Base-by-base conservation (phyloP, 1,140 invertebrate genomes). In the Dryas iulia region DNA sequence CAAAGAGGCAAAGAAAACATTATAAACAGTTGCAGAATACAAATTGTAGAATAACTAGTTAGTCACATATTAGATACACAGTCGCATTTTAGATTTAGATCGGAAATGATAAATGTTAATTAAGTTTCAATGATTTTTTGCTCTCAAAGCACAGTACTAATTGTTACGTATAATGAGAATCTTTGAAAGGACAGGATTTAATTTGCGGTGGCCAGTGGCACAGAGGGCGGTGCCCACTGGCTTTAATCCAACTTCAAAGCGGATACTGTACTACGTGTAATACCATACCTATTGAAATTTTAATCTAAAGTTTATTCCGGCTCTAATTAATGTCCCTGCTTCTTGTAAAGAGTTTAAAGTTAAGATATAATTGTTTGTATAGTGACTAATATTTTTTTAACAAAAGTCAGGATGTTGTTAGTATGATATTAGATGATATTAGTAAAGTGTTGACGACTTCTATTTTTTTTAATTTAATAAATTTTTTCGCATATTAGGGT, bases 211-310 rank as follows among this genome's bases (percentile, higher is more conserved):
- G 75, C 71, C 76, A 77, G 67, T 65, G 70, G 67, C 66, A 67
- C 66, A 63, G 70, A 68, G 79, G 79, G 81, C 76, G 78, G 74
- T 71, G 70, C 59, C 70, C 67, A 64, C 66, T 66, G 64, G 78
- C 59, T 79, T 82, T 86, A 90, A 87, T 90, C 84, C 80, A 77
- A 90, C 86, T 86, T 90, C 87, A 90, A 90, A 90, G 86, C 83
- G 77, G 66, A 79, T 61, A 69, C 71, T 81, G 71, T 75, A 86
- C 73, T 77, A 68, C 57, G 73, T 47, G 39, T 18, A 47, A 47
- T 47, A 47, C 39, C 39, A 47, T 63, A 65, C 65, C 7, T 64
- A 69, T 69, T 59, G 25, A 63, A 63, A 26, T 47, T 60, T 65
- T 65, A 33, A 60, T 60, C 24, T 68, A 14, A 63, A 54, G 1